Evolutionary conservation across 2,797 vertebrate species (phyloP), one percentile per base, ranked within the genome.

Genomic region (Coreius guichenoti): DNA sequence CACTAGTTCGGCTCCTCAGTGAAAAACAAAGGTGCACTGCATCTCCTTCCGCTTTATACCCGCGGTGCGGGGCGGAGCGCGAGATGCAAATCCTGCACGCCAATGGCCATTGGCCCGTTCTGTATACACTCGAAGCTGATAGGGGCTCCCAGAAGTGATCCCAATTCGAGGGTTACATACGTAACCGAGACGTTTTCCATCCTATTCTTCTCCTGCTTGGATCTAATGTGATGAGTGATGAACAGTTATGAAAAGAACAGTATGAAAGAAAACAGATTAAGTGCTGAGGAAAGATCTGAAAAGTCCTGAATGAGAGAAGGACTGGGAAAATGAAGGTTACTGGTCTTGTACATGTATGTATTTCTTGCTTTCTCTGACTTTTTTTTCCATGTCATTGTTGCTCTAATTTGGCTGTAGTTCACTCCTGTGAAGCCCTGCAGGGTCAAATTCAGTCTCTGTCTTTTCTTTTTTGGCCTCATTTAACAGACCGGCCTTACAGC

Each of bases 401-500:
- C 63, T 47, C 21, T 79, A 36, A 47, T 77, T 79, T 72, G 49
- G 26, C 26, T 78, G 54, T 43, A 0, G 14, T 43, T 84, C 36
- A n/a, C 21, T 79, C 36, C 21, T 77, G 23, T 47, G 36, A 78
- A 8, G 75, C 51, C 49, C 82, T 78, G 67, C 51, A 70, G 17
- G 51, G 39, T 79, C 83, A 79, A 79, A 84, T 78, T 78, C 54
- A 79, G 83, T 33, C 51, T 61, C 8, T 70, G 51, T 43, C 39
- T 84, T 84, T 70, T 26, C 26, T 54, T 84, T 67, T 47, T 70
- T 68, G 65, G 75, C n/a, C 39, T 84, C 26, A 79, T 72, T 79
- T 84, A 79, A 72, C 65, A 58, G 49, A 61, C 49, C 51, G 3
- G 75, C 56, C 26, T 49, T 70, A 78, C 26, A 58, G 19, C 36